Evolutionary conservation across 2,797 vertebrate genomes (phyloP).

Genomic region (Otolemur crassicaudatus): DNA sequence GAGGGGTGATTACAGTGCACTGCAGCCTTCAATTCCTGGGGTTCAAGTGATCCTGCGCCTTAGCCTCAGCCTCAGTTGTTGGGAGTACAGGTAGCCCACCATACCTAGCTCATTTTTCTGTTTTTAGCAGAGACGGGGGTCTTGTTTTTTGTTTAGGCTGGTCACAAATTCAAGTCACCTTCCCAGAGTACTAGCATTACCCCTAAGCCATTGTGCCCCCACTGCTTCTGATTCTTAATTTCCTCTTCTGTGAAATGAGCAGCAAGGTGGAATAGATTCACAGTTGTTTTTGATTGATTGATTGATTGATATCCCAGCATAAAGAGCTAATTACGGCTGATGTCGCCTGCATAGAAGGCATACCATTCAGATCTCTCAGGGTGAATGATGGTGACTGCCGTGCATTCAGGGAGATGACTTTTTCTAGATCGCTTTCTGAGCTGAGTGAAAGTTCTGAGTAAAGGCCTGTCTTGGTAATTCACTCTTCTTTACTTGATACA

Average conservation of each 20-base stretch:
- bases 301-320: not conserved
- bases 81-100: not conserved
- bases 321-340: rapidly evolving
- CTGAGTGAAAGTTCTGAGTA: not conserved
- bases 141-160: not conserved
- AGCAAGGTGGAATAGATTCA: not conserved
- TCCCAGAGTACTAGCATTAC: not conserved
- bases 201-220: not conserved
- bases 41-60: too few relatives aligned
- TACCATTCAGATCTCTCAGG: rapidly evolving
- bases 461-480: not conserved
- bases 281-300: not conserved
- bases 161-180: not conserved
- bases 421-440: not conserved
- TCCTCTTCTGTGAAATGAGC: not conserved
- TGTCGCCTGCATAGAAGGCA: not conserved
- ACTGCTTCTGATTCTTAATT: not conserved
- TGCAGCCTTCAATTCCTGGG: not conserved
- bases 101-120: not conserved
- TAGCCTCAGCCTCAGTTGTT: not conserved
- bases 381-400: not conserved
- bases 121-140: not conserved
- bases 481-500: not conserved
- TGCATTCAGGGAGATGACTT: not conserved
- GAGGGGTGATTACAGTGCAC: not conserved